These are phyloP conservation scores for Lamellibrachia luymesi DNA, from an alignment of 1,140 invertebrate genomes.

Conservation along the genomic window DNA sequence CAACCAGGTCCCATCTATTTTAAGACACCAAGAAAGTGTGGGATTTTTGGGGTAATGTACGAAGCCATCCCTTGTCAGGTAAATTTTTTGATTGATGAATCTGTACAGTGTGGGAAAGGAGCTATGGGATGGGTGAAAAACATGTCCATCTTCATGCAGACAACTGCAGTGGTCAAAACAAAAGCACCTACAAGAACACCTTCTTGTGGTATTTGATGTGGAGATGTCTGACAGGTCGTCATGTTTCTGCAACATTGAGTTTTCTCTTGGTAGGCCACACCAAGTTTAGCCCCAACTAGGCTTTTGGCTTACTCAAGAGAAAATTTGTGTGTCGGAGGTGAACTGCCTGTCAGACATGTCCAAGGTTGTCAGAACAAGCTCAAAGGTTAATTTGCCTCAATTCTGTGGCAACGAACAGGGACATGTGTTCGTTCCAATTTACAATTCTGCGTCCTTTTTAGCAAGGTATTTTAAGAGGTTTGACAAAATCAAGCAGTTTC, in stretches of 20 bases:
- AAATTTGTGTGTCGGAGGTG: background rate
- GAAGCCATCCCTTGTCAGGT: slow-evolving; percentile 32
- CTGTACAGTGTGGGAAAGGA: slow-evolving; percentile 29
- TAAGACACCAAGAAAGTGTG: slow-evolving; percentile 34
- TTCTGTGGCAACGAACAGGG: slow-evolving; percentile 22
- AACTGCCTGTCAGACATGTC: slow-evolving; percentile 19
- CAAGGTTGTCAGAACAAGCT: background rate
- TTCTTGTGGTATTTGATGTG: slow-evolving; percentile 37
- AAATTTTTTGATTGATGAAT: slow-evolving; percentile 34
- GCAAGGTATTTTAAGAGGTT: slow-evolving; percentile 27
- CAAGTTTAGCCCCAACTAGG: slow-evolving; percentile 42
- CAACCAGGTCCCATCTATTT: slow-evolving; percentile 39
- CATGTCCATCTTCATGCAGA: slow-evolving; percentile 32
- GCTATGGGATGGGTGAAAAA: slow-evolving; percentile 35
- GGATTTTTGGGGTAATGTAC: slow-evolving; percentile 35
- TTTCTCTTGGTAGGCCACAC: slow-evolving; percentile 39
- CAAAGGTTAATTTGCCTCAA: background rate
- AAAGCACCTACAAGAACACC: slow-evolving; percentile 29
- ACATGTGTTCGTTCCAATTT: slow-evolving; percentile 23
- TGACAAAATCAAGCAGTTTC: slow-evolving; percentile 28
- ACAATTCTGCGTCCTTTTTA: slow-evolving; percentile 32
- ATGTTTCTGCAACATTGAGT: slow-evolving; percentile 26
- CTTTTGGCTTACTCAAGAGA: slow-evolving; percentile 39
- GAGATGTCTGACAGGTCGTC: slow-evolving; percentile 29
- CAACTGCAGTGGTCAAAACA: slow-evolving; percentile 40